phyloP scores from a whole-genome alignment of 2,888 invertebrate genomes.

The Ormia ochracea region DNA sequence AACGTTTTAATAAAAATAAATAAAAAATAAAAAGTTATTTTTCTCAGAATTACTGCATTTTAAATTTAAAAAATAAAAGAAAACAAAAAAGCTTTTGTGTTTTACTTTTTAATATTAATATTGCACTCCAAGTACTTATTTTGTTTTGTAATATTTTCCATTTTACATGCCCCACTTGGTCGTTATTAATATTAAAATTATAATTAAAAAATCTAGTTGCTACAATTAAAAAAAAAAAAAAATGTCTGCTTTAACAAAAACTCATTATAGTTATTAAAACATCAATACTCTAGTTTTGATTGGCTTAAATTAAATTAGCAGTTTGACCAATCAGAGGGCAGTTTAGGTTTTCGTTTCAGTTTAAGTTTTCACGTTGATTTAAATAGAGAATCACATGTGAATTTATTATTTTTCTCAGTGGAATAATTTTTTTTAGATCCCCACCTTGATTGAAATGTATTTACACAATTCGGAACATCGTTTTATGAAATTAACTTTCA shows the following conservation, averaged over 20 bases:
- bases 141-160: background rate
- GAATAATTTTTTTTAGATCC: no score
- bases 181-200: background rate
- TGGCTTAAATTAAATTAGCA: conserved; percentile 17
- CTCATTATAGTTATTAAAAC: background rate
- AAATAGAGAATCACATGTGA: no score
- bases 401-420: no score
- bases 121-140: background rate
- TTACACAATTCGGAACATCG: no score
- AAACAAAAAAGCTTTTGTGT: background rate
- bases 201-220: conserved; percentile 35
- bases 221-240: conserved; percentile 33
- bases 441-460: no score
- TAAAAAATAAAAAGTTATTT: no score
- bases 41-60: background rate
- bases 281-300: conserved; percentile 27
- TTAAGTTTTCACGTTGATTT: no score
- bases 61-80: background rate
- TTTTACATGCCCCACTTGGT: conserved; percentile 8
- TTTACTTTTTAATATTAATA: background rate
- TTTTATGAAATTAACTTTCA: no score
- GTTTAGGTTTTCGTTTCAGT: background rate
- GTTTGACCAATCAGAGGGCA: conserved; percentile 28
- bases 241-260: background rate
- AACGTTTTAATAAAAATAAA: no score